Conservation (phyloP, 2,113 vertebrate species). For the Esox niger region DNA sequence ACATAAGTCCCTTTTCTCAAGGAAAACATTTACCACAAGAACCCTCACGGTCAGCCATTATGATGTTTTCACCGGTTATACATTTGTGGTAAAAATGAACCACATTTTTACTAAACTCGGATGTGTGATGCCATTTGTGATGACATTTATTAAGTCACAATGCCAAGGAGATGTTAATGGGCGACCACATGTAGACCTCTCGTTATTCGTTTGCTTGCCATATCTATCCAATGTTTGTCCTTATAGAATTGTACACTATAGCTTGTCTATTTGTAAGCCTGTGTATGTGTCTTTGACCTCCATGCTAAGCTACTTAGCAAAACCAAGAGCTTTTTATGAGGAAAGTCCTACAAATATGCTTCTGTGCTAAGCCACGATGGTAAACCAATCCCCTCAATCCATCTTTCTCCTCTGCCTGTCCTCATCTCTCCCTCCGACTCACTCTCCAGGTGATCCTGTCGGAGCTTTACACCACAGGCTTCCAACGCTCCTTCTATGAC, state of each 20-base stretch:
- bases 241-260: no score
- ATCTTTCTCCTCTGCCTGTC: neutral
- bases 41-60: no score
- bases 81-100: no score
- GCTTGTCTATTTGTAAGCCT: neutral
- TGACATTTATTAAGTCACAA: no score
- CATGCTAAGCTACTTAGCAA: neutral
- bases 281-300: neutral
- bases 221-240: neutral
- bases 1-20: no score
- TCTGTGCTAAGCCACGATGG: neutral
- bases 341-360: neutral
- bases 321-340: neutral
- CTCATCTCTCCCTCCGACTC: neutral
- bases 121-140: no score
- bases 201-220: neutral
- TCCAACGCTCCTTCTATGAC: slow-evolving; percentile 87
- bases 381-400: neutral
- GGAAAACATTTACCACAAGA: no score
- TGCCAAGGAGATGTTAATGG: no score
- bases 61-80: no score
- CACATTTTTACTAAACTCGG: no score
- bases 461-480: slow-evolving; percentile 82
- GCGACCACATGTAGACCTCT: no score
- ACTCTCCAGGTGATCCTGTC: slow-evolving; percentile 81